These are phyloP conservation scores for Isoperla grammatica DNA, from an alignment of 2,888 invertebrate genomes.

Conservation along the genomic window DNA sequence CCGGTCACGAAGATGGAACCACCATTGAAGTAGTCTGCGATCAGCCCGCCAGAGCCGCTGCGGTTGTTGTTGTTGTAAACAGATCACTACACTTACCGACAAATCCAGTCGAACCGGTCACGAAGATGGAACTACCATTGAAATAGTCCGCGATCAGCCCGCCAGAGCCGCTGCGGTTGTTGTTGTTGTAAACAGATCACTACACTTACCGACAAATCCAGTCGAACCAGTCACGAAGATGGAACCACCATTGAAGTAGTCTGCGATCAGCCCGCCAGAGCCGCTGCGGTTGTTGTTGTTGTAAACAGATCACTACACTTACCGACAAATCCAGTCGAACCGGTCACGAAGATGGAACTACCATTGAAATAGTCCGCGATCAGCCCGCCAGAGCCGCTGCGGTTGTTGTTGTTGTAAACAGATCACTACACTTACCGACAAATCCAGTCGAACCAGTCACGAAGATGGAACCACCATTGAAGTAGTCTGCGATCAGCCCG, in stretches of 20 bases:
- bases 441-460: slow-evolving; percentile 69
- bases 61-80: slow-evolving; percentile 12
- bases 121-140: slow-evolving; percentile 21
- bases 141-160: slow-evolving; percentile 25
- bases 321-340: slow-evolving; percentile 81
- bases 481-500: slow-evolving; percentile 25
- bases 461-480: slow-evolving; percentile 18
- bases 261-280: slow-evolving; percentile 22
- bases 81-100: slow-evolving; percentile 53
- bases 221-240: slow-evolving; percentile 55
- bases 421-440: slow-evolving; percentile 51
- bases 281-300: slow-evolving; percentile 16
- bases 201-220: slow-evolving; percentile 65
- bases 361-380: slow-evolving; percentile 24
- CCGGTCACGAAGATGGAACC: slow-evolving; percentile 44
- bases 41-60: slow-evolving; percentile 14
- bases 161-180: slow-evolving; percentile 17
- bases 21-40: slow-evolving; percentile 25
- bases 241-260: slow-evolving; percentile 19
- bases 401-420: slow-evolving; percentile 11
- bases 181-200: slow-evolving; percentile 1
- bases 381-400: slow-evolving; percentile 12
- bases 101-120: slow-evolving; percentile 69
- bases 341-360: slow-evolving; percentile 38
- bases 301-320: neutral